Conservation (phyloP, 2,888 invertebrate species). For the Alloplasta piceator region DNA sequence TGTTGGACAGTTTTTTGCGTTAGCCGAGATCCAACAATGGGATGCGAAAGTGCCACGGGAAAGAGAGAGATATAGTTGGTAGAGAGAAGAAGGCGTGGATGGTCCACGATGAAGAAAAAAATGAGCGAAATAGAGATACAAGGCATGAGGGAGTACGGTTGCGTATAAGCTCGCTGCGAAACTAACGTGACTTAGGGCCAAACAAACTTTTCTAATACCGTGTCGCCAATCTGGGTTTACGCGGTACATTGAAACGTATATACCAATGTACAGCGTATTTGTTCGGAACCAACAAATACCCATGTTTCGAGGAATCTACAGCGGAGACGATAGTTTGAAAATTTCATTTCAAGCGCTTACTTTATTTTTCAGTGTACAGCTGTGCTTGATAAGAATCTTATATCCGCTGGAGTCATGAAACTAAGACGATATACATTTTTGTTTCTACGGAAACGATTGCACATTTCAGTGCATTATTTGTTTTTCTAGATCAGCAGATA, state of each 20-base stretch:
- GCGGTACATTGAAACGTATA: constrained; percentile 80
- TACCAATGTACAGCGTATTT: constrained; percentile 77
- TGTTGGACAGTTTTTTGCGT: constrained; percentile 39
- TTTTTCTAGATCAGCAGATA: too few relatives aligned
- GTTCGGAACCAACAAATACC: constrained; percentile 63
- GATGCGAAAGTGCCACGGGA: constrained; percentile 51
- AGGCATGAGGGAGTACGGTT: constrained; percentile 43
- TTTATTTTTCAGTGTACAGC: too few relatives aligned
- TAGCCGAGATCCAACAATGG: constrained; percentile 34
- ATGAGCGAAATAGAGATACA: constrained; percentile 41
- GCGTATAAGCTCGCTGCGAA: constrained; percentile 71
- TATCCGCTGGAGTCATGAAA: too few relatives aligned
- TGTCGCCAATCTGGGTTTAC: constrained; percentile 79
- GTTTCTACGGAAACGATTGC: too few relatives aligned
- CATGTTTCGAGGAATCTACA: constrained; percentile 30
- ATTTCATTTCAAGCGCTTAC: constrained; percentile 38
- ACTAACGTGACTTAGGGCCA: constrained; percentile 76
- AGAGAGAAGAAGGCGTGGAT: constrained; percentile 15
- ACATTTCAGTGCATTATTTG: too few relatives aligned
- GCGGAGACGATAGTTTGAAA: constrained; percentile 46
- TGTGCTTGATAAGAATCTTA: too few relatives aligned
- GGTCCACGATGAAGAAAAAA: constrained; percentile 43
- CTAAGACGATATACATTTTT: too few relatives aligned
- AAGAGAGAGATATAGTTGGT: constrained; percentile 15
- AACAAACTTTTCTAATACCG: constrained; percentile 82